Conservation (phyloP, 2,797 vertebrate genomes). For the Dipus sagitta region DNA sequence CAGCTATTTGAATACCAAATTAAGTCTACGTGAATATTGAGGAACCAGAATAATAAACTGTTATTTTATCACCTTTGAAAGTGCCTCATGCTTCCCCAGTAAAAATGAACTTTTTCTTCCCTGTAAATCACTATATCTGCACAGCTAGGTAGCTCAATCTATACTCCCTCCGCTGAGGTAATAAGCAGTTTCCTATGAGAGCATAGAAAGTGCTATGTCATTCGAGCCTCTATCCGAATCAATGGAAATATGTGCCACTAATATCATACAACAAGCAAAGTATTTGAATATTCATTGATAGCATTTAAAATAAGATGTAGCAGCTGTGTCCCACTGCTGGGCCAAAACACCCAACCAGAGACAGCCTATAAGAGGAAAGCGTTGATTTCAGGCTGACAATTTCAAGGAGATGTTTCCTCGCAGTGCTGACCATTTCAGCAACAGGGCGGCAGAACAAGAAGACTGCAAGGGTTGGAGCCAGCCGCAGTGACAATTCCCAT, state of each 20-base stretch:
- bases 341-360: too few relatives aligned
- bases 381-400: too few relatives aligned
- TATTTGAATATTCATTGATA: background rate
- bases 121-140: background rate
- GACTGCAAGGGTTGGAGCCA: too few relatives aligned
- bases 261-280: background rate
- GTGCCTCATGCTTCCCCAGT: background rate
- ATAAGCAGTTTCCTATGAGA: background rate
- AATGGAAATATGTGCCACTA: background rate
- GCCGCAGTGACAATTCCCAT: too few relatives aligned
- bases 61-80: background rate
- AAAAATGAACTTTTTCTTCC: background rate
- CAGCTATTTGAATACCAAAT: background rate
- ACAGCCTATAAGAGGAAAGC: too few relatives aligned
- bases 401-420: too few relatives aligned
- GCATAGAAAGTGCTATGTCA: background rate
- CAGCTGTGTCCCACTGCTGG: too few relatives aligned
- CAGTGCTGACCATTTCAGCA: too few relatives aligned
- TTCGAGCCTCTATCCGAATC: too few relatives aligned
- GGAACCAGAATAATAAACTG: background rate
- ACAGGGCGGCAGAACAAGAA: too few relatives aligned
- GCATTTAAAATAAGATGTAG: background rate
- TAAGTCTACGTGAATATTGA: background rate
- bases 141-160: background rate
- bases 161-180: fast-evolving